Percentiles rank a stretch among this genome's conserved stretches.
Conservation (phyloP, 2,797 vertebrate species). For the Dendrocincla tyrannina region DNA sequence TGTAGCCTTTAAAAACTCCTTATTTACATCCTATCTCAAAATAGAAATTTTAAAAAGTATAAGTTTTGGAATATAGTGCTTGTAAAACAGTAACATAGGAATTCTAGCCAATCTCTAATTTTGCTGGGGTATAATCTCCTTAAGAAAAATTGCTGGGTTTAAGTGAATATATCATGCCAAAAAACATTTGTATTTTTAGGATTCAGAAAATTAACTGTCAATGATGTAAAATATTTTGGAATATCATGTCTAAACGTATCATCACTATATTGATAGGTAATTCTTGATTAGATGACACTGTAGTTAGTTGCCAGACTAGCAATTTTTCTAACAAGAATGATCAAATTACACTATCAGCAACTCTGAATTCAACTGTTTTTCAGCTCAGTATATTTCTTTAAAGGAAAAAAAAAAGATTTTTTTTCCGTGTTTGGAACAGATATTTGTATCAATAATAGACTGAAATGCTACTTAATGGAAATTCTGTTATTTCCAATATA, state of each 20-base stretch:
- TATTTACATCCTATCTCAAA: background rate
- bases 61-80: background rate
- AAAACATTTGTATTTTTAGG: background rate
- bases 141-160: background rate
- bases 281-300: background rate
- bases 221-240: background rate
- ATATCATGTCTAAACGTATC: background rate
- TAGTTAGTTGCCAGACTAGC: background rate
- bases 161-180: background rate
- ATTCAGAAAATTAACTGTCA: background rate
- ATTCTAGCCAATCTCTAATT: background rate
- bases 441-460: background rate
- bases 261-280: background rate
- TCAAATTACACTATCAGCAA: background rate
- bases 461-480: background rate
- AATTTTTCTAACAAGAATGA: background rate
- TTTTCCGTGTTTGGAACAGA: background rate
- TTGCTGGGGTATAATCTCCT: background rate
- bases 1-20: background rate
- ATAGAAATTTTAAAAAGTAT: background rate
- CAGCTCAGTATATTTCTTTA: background rate
- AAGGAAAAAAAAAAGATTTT: background rate
- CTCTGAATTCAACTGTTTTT: background rate
- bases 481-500: background rate
- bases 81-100: background rate